phyloP scores from a whole-genome alignment of 1,140 invertebrate genomes.

The Tetragonula clypearis region DNA sequence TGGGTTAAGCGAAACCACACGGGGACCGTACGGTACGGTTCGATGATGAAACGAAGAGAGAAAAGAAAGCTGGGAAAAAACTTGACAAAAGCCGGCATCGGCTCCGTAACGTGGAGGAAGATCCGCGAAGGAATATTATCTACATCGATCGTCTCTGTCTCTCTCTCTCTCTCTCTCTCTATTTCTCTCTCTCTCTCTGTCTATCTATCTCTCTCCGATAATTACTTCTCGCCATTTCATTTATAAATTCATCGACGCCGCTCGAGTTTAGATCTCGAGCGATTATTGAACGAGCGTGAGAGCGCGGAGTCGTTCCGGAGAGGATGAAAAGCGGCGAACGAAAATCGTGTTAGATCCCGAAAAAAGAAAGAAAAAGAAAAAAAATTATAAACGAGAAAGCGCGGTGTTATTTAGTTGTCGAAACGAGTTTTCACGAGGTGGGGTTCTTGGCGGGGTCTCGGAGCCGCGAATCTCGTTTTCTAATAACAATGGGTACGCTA shows the following conservation, averaged over 20 bases:
- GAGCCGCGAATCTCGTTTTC: neutral
- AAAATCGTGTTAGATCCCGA: neutral
- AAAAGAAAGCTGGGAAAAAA: neutral
- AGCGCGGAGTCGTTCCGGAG: too few relatives aligned
- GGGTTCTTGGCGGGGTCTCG: neutral
- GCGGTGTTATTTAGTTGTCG: neutral
- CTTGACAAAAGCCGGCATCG: slow-evolving; percentile 4
- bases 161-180: neutral
- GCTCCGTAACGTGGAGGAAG: neutral
- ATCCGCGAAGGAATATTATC: slow-evolving; percentile 14
- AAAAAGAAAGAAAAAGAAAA: neutral
- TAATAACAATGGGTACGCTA: slow-evolving; percentile 7
- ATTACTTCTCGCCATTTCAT: neutral
- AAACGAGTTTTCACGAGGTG: neutral
- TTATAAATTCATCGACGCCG: neutral
- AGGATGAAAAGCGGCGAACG: too few relatives aligned
- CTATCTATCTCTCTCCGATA: neutral
- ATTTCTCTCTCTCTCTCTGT: neutral
- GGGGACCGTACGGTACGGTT: neutral
- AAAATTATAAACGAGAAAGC: neutral
- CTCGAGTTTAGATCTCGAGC: too few relatives aligned
- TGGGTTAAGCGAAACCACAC: slow-evolving; percentile 35
- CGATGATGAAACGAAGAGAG: neutral
- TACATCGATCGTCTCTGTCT: neutral
- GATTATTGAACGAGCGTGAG: too few relatives aligned